Evolutionary conservation across 2,113 vertebrate genomes (phyloP).

Genomic region (Anas platyrhynchos): DNA sequence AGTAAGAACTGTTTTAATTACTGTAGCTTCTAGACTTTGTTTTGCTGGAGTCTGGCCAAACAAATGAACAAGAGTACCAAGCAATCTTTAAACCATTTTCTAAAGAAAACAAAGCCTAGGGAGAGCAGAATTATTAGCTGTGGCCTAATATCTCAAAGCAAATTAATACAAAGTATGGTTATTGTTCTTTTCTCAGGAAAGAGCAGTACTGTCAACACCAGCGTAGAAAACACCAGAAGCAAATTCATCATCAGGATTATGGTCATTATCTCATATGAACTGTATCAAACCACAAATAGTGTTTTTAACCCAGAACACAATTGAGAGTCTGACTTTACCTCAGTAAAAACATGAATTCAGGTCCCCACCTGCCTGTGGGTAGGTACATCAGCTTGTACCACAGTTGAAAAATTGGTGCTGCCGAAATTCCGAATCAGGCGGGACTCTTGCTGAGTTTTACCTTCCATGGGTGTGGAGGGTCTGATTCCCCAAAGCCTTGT

Average conservation of each 20-base stretch:
- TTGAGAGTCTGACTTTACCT: neutral
- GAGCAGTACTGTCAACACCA: neutral
- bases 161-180: neutral
- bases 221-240: neutral
- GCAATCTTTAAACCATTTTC: constrained; percentile 4
- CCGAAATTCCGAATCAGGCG: neutral
- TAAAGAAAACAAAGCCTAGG: constrained; percentile 52
- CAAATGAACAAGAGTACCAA: neutral
- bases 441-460: neutral
- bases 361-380: neutral
- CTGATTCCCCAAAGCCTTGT: neutral
- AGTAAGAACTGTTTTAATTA: constrained; percentile 46
- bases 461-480: neutral
- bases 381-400: neutral
- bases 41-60: constrained; percentile 46
- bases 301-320: neutral
- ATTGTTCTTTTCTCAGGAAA: neutral
- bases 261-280: neutral
- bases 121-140: constrained; percentile 50
- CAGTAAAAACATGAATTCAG: neutral
- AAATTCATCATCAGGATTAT: neutral
- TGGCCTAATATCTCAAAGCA: constrained; percentile 37
- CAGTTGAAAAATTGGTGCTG: neutral
- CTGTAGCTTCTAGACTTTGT: constrained; percentile 24
- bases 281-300: neutral